These are phyloP conservation scores for Engystomops pustulosus DNA, from an alignment of 2,113 vertebrate genomes.

Conservation along the genomic window DNA sequence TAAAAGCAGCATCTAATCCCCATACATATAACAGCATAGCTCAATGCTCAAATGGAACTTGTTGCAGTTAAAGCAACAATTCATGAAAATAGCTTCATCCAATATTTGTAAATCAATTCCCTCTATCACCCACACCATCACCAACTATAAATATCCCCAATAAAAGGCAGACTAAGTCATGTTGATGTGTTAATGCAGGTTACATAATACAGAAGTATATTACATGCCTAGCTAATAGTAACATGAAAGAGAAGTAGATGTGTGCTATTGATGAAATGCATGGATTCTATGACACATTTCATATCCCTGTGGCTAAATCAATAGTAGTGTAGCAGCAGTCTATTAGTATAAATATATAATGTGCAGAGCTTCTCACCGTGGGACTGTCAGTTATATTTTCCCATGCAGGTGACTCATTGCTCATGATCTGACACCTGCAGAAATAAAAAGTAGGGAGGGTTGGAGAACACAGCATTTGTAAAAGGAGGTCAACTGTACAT, in stretches of 20 bases:
- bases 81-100: background rate
- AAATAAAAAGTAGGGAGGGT: slow-evolving; percentile 64
- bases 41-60: no score
- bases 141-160: no score
- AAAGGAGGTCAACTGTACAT: background rate
- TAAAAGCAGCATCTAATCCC: no score
- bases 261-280: background rate
- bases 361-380: slow-evolving; percentile 79
- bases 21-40: no score
- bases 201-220: background rate
- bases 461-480: background rate
- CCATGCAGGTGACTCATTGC: slow-evolving; percentile 88
- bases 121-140: background rate
- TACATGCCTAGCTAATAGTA: background rate
- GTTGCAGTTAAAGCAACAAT: background rate
- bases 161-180: no score
- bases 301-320: background rate
- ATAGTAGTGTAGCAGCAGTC: background rate
- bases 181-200: background rate
- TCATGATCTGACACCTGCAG: slow-evolving; percentile 85
- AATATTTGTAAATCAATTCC: background rate
- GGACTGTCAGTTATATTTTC: slow-evolving; percentile 83
- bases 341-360: background rate
- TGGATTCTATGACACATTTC: background rate
- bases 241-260: background rate